phyloP scores from a whole-genome alignment of 2,797 vertebrate genomes.

The Lacerta agilis region DNA sequence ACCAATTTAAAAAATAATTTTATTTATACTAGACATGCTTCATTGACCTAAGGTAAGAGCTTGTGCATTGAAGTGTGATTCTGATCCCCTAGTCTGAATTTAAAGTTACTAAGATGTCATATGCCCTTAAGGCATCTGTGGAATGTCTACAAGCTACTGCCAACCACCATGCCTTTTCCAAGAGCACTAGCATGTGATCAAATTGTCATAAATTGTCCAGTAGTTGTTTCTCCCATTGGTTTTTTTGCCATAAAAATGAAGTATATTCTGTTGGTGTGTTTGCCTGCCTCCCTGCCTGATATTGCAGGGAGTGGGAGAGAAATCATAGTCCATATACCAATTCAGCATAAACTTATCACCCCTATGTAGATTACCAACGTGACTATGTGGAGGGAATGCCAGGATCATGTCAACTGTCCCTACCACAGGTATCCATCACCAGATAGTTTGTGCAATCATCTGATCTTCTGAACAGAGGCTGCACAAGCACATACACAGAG shows the following conservation, averaged over 20 bases:
- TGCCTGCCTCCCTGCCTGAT: background rate
- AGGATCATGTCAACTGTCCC: background rate
- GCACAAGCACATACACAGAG: background rate
- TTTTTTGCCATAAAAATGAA: background rate
- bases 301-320: background rate
- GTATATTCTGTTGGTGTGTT: background rate
- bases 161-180: background rate
- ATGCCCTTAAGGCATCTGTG: background rate
- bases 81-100: constrained; percentile 5
- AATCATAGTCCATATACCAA: background rate
- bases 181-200: background rate
- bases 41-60: constrained; percentile 9
- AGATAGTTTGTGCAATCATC: too few species aligned
- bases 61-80: constrained; percentile 9
- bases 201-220: too few species aligned
- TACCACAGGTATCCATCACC: background rate
- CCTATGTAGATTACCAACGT: background rate
- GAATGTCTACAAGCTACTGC: background rate
- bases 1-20: constrained; percentile 27
- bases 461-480: background rate
- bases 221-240: background rate
- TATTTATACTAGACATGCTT: constrained; percentile 26
- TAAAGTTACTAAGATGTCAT: background rate
- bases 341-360: background rate
- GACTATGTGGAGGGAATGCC: background rate